Evolutionary conservation across 2,113 vertebrate species (phyloP).

Genomic region (Hoplias malabaricus): DNA sequence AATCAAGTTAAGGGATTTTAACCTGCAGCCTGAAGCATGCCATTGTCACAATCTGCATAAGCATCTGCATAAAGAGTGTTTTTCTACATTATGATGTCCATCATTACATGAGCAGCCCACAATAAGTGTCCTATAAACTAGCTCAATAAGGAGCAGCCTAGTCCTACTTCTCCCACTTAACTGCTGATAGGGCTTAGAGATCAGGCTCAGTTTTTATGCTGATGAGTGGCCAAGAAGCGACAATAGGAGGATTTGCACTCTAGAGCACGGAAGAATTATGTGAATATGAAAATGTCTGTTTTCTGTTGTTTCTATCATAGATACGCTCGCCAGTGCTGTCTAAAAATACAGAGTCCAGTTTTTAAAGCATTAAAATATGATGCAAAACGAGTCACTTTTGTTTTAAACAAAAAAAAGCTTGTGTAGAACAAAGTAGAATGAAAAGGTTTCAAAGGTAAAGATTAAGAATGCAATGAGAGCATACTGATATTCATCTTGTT

Average conservation of each 20-base stretch:
- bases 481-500: neutral
- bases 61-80: neutral
- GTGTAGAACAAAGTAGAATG: neutral
- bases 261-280: neutral
- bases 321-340: neutral
- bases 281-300: neutral
- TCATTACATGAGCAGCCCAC: neutral
- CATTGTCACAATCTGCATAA: neutral
- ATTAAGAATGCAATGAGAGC: neutral
- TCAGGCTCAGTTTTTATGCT: constrained; percentile 31
- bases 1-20: neutral
- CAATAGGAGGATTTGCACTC: constrained; percentile 20
- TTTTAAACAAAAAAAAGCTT: neutral
- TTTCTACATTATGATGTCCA: neutral
- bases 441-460: neutral
- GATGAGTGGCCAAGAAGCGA: neutral
- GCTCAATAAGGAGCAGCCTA: neutral
- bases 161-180: constrained; percentile 1
- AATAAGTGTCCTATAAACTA: neutral
- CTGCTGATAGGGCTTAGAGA: constrained; percentile 10
- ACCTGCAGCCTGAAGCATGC: neutral
- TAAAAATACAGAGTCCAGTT: neutral
- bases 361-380: neutral
- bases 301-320: neutral
- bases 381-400: neutral